Percentiles rank a stretch among this genome's conserved stretches.
phyloP scores from a whole-genome alignment of 2,113 vertebrate genomes.

The Syrmaticus mikado region DNA sequence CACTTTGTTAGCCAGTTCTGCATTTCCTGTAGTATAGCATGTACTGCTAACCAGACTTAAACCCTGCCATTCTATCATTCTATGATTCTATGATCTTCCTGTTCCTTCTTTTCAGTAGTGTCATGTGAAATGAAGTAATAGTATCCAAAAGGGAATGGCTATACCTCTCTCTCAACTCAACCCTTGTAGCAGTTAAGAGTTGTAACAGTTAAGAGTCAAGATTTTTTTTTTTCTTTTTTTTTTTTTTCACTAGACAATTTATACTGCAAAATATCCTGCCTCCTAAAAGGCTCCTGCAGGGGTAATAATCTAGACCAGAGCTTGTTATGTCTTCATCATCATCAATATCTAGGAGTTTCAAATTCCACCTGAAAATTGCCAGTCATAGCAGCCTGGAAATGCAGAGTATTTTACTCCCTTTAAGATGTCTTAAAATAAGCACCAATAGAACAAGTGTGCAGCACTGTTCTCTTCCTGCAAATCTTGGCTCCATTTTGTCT shows the following conservation, averaged over 20 bases:
- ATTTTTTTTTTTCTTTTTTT: not conserved
- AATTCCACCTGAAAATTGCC: not conserved
- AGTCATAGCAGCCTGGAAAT: not conserved
- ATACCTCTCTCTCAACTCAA: not conserved
- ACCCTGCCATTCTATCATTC: too few relatives aligned
- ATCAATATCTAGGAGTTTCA: not conserved
- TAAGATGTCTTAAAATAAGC: not conserved
- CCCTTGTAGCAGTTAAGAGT: not conserved
- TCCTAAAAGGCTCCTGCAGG: not conserved
- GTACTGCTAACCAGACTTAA: not conserved
- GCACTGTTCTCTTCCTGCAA: not conserved
- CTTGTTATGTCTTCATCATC: not conserved
- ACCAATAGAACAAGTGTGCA: not conserved
- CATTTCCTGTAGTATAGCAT: not conserved
- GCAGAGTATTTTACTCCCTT: not conserved
- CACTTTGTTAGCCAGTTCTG: not conserved
- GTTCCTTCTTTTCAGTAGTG: not conserved
- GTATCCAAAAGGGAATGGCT: not conserved
- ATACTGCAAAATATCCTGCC: not conserved
- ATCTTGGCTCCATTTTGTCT: not conserved
- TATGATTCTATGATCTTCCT: not conserved
- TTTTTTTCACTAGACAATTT: not conserved
- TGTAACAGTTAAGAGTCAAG: not conserved
- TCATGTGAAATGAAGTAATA: not conserved
- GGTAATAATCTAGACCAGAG: not conserved